These are phyloP conservation scores for Psittacula cyanocephala DNA, from an alignment of 2,113 vertebrate genomes.

Conservation along the genomic window DNA sequence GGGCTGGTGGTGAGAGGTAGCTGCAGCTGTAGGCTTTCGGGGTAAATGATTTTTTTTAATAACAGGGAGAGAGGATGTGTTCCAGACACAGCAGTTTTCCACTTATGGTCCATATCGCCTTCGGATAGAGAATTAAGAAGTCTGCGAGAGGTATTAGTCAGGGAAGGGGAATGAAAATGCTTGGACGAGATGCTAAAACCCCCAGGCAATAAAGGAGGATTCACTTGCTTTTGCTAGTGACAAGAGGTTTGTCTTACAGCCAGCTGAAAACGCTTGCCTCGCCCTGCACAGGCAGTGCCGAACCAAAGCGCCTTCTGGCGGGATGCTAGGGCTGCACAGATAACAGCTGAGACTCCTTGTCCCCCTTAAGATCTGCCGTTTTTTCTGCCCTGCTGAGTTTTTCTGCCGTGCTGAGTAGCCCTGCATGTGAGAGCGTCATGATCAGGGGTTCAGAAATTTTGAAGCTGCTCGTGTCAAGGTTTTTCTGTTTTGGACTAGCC, in stretches of 20 bases:
- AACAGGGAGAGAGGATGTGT: rapidly evolving
- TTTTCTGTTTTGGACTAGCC: background rate
- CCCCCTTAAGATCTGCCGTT: background rate
- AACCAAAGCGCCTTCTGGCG: background rate
- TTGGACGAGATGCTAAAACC: background rate
- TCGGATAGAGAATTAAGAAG: background rate
- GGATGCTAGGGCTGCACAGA: background rate
- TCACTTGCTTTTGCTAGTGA: rapidly evolving
- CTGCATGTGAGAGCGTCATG: background rate
- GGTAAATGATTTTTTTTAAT: background rate
- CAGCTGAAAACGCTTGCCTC: background rate
- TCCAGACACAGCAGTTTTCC: background rate
- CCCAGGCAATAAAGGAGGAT: background rate
- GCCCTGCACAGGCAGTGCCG: background rate
- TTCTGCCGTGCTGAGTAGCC: background rate
- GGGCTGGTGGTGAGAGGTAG: rapidly evolving
- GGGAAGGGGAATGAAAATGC: background rate
- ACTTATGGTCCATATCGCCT: rapidly evolving
- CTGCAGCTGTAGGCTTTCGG: too few species aligned
- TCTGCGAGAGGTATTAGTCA: background rate
- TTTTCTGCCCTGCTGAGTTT: too few species aligned
- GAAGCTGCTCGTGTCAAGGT: background rate
- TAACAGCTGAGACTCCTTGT: background rate
- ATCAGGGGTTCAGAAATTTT: background rate
- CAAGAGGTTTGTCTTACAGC: background rate